phyloP scores from a whole-genome alignment of 2,797 vertebrate species.

The Phyllotis vaccarum region DNA sequence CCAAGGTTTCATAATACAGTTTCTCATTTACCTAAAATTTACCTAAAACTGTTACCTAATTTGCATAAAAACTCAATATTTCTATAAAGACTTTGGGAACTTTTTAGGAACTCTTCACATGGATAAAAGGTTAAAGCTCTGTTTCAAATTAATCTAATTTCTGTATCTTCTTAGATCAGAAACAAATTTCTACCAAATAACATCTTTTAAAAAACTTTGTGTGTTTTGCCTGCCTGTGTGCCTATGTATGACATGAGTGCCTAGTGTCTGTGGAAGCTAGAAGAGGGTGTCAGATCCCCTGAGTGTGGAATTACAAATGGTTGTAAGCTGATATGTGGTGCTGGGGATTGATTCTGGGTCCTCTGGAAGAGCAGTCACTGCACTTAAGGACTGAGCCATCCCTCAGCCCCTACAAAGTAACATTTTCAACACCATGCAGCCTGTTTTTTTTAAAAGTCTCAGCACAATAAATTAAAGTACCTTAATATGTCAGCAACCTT shows the following conservation, averaged over 20 bases:
- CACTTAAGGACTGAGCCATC: neutral
- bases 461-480: slow-evolving; percentile 56
- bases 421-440: slow-evolving; percentile 38
- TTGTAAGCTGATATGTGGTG: neutral
- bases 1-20: slow-evolving; percentile 51
- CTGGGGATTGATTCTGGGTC: neutral
- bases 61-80: slow-evolving; percentile 21
- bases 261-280: neutral
- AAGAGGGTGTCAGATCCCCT: neutral
- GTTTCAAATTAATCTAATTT: slow-evolving; percentile 63
- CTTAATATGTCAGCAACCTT: slow-evolving; percentile 62
- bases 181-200: slow-evolving; percentile 42
- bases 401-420: neutral
- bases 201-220: slow-evolving; percentile 9
- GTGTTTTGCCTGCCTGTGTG: neutral
- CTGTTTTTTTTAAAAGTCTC: slow-evolving; percentile 54
- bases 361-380: neutral
- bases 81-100: slow-evolving; percentile 1
- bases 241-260: neutral
- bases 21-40: slow-evolving; percentile 66
- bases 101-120: neutral
- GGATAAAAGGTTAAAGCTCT: slow-evolving; percentile 48
- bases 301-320: neutral
- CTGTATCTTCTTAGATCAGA: slow-evolving; percentile 19
- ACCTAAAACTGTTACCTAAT: slow-evolving; percentile 41